phyloP scores from a whole-genome alignment of 2,113 vertebrate species.

The Scatophagus argus region DNA sequence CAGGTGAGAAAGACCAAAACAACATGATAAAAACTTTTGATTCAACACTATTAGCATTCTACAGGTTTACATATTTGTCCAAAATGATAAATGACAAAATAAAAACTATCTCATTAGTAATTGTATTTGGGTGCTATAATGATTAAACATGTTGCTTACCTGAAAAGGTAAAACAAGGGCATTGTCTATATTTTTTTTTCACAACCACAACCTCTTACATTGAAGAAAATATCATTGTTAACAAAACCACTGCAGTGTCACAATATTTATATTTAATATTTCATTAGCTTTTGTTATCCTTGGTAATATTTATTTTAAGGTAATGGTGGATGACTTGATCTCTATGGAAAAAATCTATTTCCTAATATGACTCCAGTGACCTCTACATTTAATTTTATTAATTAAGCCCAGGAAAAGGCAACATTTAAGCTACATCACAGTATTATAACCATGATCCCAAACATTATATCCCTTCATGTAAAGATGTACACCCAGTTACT shows the following conservation, averaged over 20 bases:
- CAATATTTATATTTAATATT: too few relatives aligned
- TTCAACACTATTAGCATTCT: not conserved
- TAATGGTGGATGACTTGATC: not conserved
- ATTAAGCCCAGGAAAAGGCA: not conserved
- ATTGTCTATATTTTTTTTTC: not conserved
- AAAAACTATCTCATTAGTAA: not conserved
- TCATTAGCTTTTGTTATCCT: not conserved
- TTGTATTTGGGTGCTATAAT: not conserved
- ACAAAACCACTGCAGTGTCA: not conserved
- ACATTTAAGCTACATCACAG: too few relatives aligned
- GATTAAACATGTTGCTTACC: not conserved
- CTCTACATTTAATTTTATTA: too few relatives aligned
- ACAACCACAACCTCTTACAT: too few relatives aligned
- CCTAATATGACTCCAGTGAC: too few relatives aligned
- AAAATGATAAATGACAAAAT: too few relatives aligned
- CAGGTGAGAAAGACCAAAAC: slow-evolving; percentile 82
- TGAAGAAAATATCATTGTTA: not conserved
- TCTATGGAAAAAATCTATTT: too few relatives aligned
- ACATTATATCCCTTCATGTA: not conserved
- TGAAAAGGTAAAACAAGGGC: not conserved
- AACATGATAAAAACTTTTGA: slow-evolving; percentile 3
- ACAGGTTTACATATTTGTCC: not conserved
- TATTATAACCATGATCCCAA: not conserved
- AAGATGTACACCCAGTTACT: too few relatives aligned
- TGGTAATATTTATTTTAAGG: not conserved